Conservation (phyloP, 2,888 invertebrate genomes). For the Eristalinus sepulchralis region DNA sequence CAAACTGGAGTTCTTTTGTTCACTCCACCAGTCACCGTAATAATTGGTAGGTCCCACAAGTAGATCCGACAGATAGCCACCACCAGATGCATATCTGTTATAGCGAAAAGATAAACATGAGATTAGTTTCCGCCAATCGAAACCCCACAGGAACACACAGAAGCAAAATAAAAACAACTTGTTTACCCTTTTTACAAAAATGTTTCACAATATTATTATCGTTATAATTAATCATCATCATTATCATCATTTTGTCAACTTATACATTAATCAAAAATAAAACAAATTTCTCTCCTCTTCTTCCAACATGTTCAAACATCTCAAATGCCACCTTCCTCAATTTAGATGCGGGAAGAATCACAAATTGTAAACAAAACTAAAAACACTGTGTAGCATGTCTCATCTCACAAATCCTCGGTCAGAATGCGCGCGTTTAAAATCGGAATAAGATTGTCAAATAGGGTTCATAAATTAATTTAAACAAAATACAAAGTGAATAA, state of each 20-base stretch:
- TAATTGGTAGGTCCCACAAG: too few relatives aligned
- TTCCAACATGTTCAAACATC: constrained; percentile 50
- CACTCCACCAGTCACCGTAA: too few relatives aligned
- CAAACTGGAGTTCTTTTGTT: too few relatives aligned
- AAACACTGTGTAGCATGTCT: constrained; percentile 9
- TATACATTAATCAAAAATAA: constrained; percentile 70
- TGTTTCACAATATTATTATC: constrained; percentile 58
- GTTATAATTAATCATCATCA: constrained; percentile 30
- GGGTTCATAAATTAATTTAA: constrained; percentile 30
- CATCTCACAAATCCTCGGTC: constrained; percentile 36
- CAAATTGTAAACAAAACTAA: constrained; percentile 33
- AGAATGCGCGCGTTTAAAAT: constrained; percentile 44
- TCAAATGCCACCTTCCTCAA: constrained; percentile 34
- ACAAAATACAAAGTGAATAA: constrained; percentile 19
- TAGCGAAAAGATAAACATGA: background rate
- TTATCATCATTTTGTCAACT: constrained; percentile 61
- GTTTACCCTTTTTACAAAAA: constrained; percentile 31
- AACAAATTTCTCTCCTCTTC: constrained; percentile 50
- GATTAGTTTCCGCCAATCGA: background rate
- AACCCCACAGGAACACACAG: background rate
- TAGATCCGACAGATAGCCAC: too few relatives aligned
- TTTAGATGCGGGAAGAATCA: constrained; percentile 51
- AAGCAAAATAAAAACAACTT: constrained; percentile 20
- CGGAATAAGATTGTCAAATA: constrained; percentile 57
- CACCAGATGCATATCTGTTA: background rate